Conservation (phyloP, 92 coral and sea anemone genomes). For the Actinernus sp. region DNA sequence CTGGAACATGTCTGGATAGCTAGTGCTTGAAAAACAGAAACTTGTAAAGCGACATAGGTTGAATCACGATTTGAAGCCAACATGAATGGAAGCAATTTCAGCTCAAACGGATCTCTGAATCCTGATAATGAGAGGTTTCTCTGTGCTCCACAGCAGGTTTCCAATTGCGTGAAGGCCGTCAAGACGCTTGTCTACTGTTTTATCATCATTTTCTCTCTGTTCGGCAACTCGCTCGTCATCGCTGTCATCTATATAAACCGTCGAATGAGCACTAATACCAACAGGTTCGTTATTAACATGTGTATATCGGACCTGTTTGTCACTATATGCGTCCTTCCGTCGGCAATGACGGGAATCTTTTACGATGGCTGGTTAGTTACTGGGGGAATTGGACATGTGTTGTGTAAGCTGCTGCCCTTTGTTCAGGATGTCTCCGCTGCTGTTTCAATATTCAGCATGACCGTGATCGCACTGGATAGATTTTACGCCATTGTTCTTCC, state of each 20-base stretch:
- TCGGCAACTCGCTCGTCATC: conserved; percentile 54
- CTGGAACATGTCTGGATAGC: no score
- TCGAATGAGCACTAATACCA: conserved; percentile 49
- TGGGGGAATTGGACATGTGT: conserved; percentile 37
- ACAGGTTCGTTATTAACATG: conserved; percentile 62
- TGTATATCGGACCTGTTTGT: conserved; percentile 47
- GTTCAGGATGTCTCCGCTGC: conserved; percentile 23
- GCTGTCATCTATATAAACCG: conserved; percentile 33
- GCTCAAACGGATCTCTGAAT: no score
- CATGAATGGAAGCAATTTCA: no score
- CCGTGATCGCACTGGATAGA: conserved; percentile 68
- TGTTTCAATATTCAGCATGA: conserved; percentile 64
- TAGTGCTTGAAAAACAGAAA: no score
- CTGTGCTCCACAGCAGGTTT: not conserved
- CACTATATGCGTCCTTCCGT: conserved; percentile 20
- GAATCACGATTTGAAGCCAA: no score
- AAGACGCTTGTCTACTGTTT: conserved; percentile 39
- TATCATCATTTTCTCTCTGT: conserved; percentile 28
- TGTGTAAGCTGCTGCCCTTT: conserved; percentile 55
- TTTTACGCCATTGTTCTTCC: conserved; percentile 69
- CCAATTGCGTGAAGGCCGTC: conserved; percentile 5
- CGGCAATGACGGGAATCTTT: conserved; percentile 5
- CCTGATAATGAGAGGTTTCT: no score
- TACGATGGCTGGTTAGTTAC: conserved; percentile 12
- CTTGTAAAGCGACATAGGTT: no score